Evolutionary conservation across 1,140 invertebrate genomes (phyloP), one percentile per base, ranked within the genome.

Genomic region (Charaxes varanes): DNA sequence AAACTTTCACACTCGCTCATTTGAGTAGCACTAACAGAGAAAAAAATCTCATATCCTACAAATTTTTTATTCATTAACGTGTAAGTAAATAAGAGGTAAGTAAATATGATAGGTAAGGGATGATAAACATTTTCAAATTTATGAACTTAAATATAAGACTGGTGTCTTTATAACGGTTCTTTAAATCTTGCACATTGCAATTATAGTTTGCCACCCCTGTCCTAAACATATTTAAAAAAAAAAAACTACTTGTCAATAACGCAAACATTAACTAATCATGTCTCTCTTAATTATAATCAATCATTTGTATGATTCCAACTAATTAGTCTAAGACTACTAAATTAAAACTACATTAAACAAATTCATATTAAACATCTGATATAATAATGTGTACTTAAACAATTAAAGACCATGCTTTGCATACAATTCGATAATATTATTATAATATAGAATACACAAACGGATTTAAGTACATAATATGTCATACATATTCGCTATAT

Each of bases 11-110:
- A 53, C 46, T 57, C 65, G 50, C 42, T 52, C 52, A 41, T 54
- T 64, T 40, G 62, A 73, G 63, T 58, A 71, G 63, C 62, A 66
- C 59, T 64, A 66, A 61, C 41, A 45, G 35, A 31, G 26, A 21
- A 28, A 43, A 43, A 35, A 31, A 43, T 30, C 4, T 44, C 15
- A 12, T 32, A 23, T 16, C 14, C 12, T 18, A 15, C 10, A 3
- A 15, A 26, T 3, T 26, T 26, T 7, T 12, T 24, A 17, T 32
- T 41, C 32, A 26, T 41, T 14, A 41, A 33, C 19, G 11, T 23
- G 13, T 18, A 22, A 12, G 23, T 11, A 24, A 11, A 10, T 11
- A 6, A 10, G 8, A 24, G 12, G n/a, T n/a, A n/a, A n/a, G n/a
- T n/a, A n/a, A n/a, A n/a, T n/a, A n/a, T n/a, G n/a, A n/a, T n/a